phyloP scores from a whole-genome alignment of 2,113 vertebrate species.

The Larimichthys crocea region DNA sequence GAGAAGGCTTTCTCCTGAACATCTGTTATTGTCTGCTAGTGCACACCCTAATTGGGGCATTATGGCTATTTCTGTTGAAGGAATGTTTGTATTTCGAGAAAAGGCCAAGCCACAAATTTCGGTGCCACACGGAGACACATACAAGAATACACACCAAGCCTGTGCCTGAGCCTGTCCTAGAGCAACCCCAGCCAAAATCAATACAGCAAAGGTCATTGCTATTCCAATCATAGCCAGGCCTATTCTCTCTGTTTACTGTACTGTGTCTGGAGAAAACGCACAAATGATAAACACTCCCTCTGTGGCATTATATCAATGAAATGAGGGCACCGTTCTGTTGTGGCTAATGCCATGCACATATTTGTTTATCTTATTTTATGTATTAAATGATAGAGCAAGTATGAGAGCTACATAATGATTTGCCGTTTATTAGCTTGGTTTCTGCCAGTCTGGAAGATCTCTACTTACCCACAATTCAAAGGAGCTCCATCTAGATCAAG shows the following conservation, averaged over 20 bases:
- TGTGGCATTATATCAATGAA: conserved; percentile 43
- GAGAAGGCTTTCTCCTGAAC: conserved; percentile 11
- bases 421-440: conserved; percentile 58
- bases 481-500: conserved; percentile 43
- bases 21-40: conserved; percentile 1
- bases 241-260: conserved; percentile 66
- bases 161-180: conserved; percentile 45
- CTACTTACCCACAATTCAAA: conserved; percentile 58
- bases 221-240: conserved; percentile 73
- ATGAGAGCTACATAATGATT: conserved; percentile 25
- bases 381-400: conserved; percentile 44
- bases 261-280: conserved; percentile 49
- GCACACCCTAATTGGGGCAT: conserved; percentile 45
- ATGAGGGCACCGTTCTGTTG: background rate
- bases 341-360: conserved; percentile 58
- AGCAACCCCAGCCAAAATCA: conserved; percentile 75
- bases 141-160: conserved; percentile 16
- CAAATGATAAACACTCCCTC: conserved; percentile 22
- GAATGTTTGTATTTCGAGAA: conserved; percentile 50
- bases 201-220: conserved; percentile 81
- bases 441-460: conserved; percentile 40
- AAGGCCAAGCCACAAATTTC: conserved; percentile 59
- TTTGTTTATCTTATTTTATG: conserved; percentile 60
- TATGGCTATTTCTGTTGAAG: conserved; percentile 46
- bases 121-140: conserved; percentile 12